Base-by-base conservation (phyloP, 1,140 invertebrate species). In the Pseudobourletiella spinata region DNA sequence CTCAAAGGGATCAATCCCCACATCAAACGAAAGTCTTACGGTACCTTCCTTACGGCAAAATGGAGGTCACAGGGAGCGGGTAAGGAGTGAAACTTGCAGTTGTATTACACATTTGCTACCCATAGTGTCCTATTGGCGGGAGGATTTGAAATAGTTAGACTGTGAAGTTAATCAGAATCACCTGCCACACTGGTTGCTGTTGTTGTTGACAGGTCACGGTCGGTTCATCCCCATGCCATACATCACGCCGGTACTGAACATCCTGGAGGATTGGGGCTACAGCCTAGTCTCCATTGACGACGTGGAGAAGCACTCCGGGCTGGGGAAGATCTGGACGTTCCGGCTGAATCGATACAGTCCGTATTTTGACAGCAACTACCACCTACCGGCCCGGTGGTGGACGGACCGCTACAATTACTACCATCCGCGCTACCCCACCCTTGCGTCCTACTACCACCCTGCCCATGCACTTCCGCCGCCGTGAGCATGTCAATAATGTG, bases 41-140 rank as follows among this genome's bases (percentile, higher is more conserved):
- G 50, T 11, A 28, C 50, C 11, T 54, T 54, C 50, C 50, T 54
- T 22, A 54, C 50, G 14, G 50, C 50, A 26, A 54, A 54, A 30
- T 54, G 50, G 50, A 4, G 50, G 6, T 11, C 14, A 28, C 20
- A 25, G 30, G 50, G 50, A 54, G 50, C 25, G 11, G 50, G 50
- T 54, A 54, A 11, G 8, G 22, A 48, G 22, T 14, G 14, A 8
- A n/a, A n/a, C 8, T 48, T 48, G 8, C 14, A 14, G 22, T 8
- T 48, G 8, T 11, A 14, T 20, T 11, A 14, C 22, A n/a, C 6
- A 11, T 48, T 48, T 22, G 8, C n/a, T 39, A n/a, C 11, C 35
- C 35, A 11, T 39, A n/a, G n/a, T 11, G 35, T 11, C n/a, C 11
- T 39, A 39, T 11, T 39, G 11, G 11, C 35, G n/a, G 11, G 35